Percentiles rank a stretch among this genome's conserved stretches.
phyloP scores from a whole-genome alignment of 1,140 invertebrate species.

The honey bee (Apis mellifera) region Amel_HAv3.1 CM009936.2:15772501-15773000 shows the following conservation, averaged over 20 bases:
- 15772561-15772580: background rate
- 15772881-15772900: background rate
- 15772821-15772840: background rate
- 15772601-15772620: background rate
- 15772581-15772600: background rate
- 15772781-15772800: background rate
- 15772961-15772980: too few relatives aligned
- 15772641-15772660: too few relatives aligned
- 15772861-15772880: background rate
- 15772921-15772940: too few relatives aligned
- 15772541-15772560: too few relatives aligned
- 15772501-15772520: background rate
- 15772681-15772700: too few relatives aligned
- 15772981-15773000: too few relatives aligned
- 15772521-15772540: background rate
- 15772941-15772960: too few relatives aligned
- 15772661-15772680: too few relatives aligned
- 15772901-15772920: too few relatives aligned
- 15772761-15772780: background rate
- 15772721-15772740: too few relatives aligned
- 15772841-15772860: background rate
- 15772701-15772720: background rate
- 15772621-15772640: slow-evolving; percentile 10
- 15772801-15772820: background rate
- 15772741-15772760: background rate